Percentiles rank a stretch among this genome's conserved stretches.
These are phyloP conservation scores for Phymastichus coffea DNA, from an alignment of 1,140 invertebrate species.

Conservation along the genomic window DNA sequence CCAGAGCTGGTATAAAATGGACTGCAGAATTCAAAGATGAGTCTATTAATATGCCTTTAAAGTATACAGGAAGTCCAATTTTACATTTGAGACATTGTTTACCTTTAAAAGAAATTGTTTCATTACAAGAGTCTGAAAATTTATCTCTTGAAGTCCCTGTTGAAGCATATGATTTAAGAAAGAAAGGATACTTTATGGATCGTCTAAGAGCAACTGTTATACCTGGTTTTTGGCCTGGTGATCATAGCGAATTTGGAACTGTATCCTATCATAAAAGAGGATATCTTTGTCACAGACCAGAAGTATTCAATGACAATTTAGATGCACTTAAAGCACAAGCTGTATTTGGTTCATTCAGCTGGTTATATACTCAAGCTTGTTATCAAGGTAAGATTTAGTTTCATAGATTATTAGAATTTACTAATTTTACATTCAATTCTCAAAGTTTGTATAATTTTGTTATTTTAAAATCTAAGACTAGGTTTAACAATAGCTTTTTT, in stretches of 20 bases:
- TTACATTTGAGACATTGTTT: conserved; percentile 65
- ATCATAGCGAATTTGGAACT: conserved; percentile 71
- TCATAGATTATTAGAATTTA: conserved; percentile 2
- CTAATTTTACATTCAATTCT: conserved; percentile 37
- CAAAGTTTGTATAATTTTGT: conserved; percentile 56
- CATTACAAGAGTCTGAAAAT: conserved; percentile 60
- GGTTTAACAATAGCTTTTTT: no score
- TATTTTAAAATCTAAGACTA: conserved; percentile 67
- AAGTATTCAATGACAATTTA: conserved; percentile 56
- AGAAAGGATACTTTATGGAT: conserved; percentile 57
- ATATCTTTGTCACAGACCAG: conserved; percentile 54
- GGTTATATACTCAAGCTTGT: conserved; percentile 77
- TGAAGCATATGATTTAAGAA: conserved; percentile 61
- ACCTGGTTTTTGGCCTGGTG: conserved; percentile 81
- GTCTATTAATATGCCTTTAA: conserved; percentile 63
- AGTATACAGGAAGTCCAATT: conserved; percentile 67
- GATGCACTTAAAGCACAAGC: conserved; percentile 71
- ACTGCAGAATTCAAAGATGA: conserved; percentile 49
- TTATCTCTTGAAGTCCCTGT: conserved; percentile 57
- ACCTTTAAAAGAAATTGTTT: conserved; percentile 66
- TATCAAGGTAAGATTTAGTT: conserved; percentile 66
- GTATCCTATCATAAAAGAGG: conserved; percentile 70
- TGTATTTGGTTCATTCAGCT: conserved; percentile 75
- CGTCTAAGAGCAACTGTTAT: conserved; percentile 68
- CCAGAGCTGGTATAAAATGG: conserved; percentile 39